Evolutionary conservation across 92 coral and sea anemone genomes (phyloP).

Genomic region (Palythoa caribaeorum): DNA sequence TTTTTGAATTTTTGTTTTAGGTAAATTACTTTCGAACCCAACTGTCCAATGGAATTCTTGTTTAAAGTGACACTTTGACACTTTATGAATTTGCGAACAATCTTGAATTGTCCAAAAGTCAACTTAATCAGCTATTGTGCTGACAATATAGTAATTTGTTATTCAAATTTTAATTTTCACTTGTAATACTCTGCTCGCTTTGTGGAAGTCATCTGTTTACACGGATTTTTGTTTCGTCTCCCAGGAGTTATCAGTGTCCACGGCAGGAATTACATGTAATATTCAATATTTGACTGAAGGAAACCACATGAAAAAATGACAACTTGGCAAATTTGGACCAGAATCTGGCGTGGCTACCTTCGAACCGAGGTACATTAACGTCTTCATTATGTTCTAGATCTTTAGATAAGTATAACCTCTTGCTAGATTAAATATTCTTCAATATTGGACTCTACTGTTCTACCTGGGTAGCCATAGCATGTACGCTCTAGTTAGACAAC

Average conservation of each 20-base stretch:
- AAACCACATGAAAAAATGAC: not conserved
- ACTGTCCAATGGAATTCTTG: constrained; percentile 11
- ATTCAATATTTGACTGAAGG: not conserved
- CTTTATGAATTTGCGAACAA: not conserved
- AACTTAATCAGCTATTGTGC: not conserved
- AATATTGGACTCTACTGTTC: no score
- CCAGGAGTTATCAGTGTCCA: not conserved
- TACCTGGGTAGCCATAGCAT: no score
- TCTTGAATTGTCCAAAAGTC: not conserved
- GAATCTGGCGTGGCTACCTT: not conserved
- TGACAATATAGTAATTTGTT: not conserved
- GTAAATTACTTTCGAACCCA: not conserved
- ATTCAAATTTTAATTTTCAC: not conserved
- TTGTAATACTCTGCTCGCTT: not conserved
- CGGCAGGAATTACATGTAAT: not conserved
- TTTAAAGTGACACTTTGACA: constrained; percentile 4
- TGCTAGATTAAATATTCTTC: not conserved
- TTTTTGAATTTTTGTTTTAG: no score
- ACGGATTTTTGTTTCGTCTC: not conserved
- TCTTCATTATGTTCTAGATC: not conserved
- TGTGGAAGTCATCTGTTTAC: not conserved
- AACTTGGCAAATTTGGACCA: not conserved
- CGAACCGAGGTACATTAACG: not conserved
- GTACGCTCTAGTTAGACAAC: no score
- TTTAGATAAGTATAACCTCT: not conserved